phyloP scores from a whole-genome alignment of 1,140 invertebrate genomes.

The Homalodisca vitripennis region DNA sequence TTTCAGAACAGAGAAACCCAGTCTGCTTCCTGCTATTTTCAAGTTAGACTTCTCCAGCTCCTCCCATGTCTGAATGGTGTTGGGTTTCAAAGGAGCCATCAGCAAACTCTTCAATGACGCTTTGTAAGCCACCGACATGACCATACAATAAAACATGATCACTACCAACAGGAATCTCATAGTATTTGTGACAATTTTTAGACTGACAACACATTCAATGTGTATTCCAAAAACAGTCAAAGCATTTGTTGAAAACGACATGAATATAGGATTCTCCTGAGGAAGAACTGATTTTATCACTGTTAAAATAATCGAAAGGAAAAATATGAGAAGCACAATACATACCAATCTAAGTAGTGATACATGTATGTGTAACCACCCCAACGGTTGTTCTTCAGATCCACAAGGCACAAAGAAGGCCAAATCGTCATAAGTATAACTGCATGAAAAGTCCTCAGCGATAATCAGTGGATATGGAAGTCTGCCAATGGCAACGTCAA shows the following conservation, averaged over 20 bases:
- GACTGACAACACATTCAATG: background rate
- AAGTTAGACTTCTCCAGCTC: background rate
- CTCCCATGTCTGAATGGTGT: background rate
- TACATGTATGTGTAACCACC: too few relatives aligned
- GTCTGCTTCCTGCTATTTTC: background rate
- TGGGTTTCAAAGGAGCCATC: background rate
- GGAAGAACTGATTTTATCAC: background rate
- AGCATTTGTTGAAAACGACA: background rate
- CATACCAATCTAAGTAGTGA: too few relatives aligned
- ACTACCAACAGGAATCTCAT: background rate
- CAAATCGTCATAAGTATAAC: background rate
- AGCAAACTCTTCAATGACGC: constrained; percentile 9
- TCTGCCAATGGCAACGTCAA: background rate
- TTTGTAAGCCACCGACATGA: constrained; percentile 6
- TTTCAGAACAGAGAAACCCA: background rate
- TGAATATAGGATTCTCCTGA: background rate
- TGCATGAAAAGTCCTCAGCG: background rate
- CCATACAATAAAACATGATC: constrained; percentile 1
- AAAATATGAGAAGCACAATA: background rate
- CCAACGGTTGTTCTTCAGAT: background rate
- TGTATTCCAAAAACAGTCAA: background rate
- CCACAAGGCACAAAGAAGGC: background rate
- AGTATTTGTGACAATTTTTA: background rate
- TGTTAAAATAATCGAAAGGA: background rate
- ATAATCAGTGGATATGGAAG: background rate